Conservation (phyloP, 2,113 vertebrate genomes). For the Nothobranchius furzeri region DNA sequence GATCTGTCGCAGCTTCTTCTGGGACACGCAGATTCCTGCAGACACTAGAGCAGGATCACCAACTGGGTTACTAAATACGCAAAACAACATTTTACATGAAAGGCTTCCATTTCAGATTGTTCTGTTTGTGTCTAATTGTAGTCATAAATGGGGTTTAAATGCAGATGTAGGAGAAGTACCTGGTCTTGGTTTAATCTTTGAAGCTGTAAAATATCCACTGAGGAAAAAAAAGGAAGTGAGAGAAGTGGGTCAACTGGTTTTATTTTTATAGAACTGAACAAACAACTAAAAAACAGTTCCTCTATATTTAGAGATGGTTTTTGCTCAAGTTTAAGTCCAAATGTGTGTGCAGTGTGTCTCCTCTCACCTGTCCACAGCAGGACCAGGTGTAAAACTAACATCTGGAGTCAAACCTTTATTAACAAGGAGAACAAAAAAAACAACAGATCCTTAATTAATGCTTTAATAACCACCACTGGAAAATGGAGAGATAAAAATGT, state of each 20-base stretch:
- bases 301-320: not conserved
- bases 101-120: not conserved
- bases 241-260: not conserved
- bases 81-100: not conserved
- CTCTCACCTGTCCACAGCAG: slow-evolving; percentile 69
- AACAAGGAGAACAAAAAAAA: no score
- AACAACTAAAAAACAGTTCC: not conserved
- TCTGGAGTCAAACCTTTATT: slow-evolving; percentile 72
- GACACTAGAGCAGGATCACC: slow-evolving; percentile 64
- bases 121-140: not conserved
- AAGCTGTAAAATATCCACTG: slow-evolving; percentile 63
- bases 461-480: no score
- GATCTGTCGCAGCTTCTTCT: slow-evolving; percentile 88
- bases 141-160: not conserved
- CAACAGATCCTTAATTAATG: no score
- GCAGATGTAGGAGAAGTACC: slow-evolving; percentile 65
- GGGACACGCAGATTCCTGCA: slow-evolving; percentile 87
- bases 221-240: slow-evolving; percentile 5
- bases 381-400: slow-evolving; percentile 70
- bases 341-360: not conserved
- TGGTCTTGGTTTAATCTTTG: slow-evolving; percentile 79
- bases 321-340: not conserved
- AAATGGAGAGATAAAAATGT: no score
- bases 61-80: not conserved
- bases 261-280: not conserved